Conservation (phyloP, 2,113 vertebrate species). For the Conger conger region DNA sequence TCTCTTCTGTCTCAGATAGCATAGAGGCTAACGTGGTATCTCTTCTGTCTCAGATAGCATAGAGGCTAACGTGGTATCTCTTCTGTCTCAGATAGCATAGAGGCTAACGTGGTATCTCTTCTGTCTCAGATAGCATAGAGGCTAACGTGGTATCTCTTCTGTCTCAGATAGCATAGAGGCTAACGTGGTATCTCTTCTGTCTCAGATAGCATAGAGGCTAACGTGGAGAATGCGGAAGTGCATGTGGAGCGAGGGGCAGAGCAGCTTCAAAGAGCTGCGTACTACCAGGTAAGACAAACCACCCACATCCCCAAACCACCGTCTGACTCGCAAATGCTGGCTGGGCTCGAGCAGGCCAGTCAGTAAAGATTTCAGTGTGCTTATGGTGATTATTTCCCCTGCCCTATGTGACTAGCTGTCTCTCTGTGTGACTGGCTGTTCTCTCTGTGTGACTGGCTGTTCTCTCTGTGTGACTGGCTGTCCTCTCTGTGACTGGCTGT, state of each 20-base stretch:
- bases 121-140: neutral
- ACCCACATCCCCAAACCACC: too few species aligned
- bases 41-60: neutral
- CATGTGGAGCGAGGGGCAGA: slow-evolving; percentile 83
- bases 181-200: slow-evolving; percentile 3
- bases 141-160: slow-evolving; percentile 1
- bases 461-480: too few species aligned
- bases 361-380: too few species aligned
- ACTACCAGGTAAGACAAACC: slow-evolving; percentile 88
- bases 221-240: slow-evolving; percentile 87
- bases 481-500: too few species aligned
- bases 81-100: too few species aligned
- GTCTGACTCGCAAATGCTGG: too few species aligned
- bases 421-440: too few species aligned
- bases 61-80: too few species aligned
- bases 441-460: too few species aligned
- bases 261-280: slow-evolving; percentile 83
- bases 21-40: neutral
- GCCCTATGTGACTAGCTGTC: too few species aligned
- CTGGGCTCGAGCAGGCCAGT: too few species aligned
- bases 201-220: slow-evolving; percentile 90
- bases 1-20: neutral
- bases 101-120: neutral
- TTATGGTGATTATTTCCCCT: too few species aligned
- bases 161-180: neutral